Evolutionary conservation across 2,113 vertebrate genomes (phyloP).

Genomic region (Collichthys lucidus): DNA sequence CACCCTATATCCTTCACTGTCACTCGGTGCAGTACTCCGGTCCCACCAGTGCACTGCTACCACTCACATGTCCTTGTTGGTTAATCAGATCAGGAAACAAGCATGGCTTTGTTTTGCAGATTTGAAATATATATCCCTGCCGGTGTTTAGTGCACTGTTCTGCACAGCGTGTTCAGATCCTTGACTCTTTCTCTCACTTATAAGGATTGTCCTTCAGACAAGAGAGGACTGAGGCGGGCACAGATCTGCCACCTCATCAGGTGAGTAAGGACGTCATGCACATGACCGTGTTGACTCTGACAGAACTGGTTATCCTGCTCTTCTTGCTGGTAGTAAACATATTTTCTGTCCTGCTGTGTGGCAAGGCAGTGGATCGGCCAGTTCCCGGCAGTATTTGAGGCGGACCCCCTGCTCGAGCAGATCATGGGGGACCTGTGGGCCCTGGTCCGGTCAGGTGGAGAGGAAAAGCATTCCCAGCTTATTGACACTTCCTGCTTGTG

Average conservation of each 20-base stretch:
- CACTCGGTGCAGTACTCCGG: background rate
- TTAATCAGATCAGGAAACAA: conserved; percentile 75
- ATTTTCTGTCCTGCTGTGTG: conserved; percentile 50
- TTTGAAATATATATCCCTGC: conserved; percentile 44
- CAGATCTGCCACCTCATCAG: conserved; percentile 85
- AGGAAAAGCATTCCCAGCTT: conserved; percentile 78
- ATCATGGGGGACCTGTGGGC: conserved; percentile 88
- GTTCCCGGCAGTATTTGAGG: conserved; percentile 86
- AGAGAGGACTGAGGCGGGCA: conserved; percentile 71
- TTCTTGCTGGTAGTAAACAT: conserved; percentile 69
- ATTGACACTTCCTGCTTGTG: conserved; percentile 85
- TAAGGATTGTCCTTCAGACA: conserved; percentile 83
- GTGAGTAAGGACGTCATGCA: conserved; percentile 70
- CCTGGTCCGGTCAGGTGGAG: conserved; percentile 82
- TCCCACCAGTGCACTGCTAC: conserved; percentile 42
- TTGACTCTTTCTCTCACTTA: conserved; percentile 82
- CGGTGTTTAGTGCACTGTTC: conserved; percentile 1
- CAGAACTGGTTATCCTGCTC: conserved; percentile 52
- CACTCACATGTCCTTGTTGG: conserved; percentile 60
- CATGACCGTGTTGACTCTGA: background rate
- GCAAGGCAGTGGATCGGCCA: conserved; percentile 89
- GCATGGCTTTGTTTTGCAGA: conserved; percentile 70
- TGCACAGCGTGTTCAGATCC: conserved; percentile 53
- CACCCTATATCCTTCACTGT: conserved; percentile 83
- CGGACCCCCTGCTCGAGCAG: conserved; percentile 86